phyloP scores from a whole-genome alignment of 2,888 invertebrate genomes.

The Myathropa florea region DNA sequence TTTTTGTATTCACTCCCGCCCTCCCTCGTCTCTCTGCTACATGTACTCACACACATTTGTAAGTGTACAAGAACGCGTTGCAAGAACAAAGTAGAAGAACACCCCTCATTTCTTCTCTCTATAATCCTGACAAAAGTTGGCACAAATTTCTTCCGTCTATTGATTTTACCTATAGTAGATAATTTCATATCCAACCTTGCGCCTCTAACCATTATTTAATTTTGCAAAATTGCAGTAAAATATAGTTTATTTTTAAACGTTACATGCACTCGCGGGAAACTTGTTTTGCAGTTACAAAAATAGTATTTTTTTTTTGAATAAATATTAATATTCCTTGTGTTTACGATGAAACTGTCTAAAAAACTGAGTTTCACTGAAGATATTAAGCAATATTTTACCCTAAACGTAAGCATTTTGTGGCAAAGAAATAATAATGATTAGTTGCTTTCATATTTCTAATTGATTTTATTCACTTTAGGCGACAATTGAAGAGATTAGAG shows the following conservation, averaged over 20 bases:
- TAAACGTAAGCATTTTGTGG: conserved; percentile 46
- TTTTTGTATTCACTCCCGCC: background rate
- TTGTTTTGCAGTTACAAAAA: background rate
- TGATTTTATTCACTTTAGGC: conserved; percentile 73
- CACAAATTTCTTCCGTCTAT: conserved; percentile 26
- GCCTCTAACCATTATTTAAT: conserved; percentile 12
- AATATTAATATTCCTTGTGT: background rate
- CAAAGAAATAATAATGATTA: background rate
- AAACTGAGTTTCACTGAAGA: conserved; percentile 31
- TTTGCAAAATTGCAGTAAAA: conserved; percentile 2
- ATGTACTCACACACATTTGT: background rate
- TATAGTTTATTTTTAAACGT: background rate
- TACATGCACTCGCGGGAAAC: background rate
- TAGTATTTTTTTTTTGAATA: background rate
- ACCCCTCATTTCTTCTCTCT: conserved; percentile 9
- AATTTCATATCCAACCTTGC: conserved; percentile 24
- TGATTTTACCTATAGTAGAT: conserved; percentile 55
- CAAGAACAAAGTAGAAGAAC: conserved; percentile 4
- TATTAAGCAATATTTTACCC: conserved; percentile 45
- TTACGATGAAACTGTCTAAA: conserved; percentile 53
- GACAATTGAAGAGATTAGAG: conserved; percentile 86
- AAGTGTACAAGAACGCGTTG: background rate
- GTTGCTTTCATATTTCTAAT: conserved; percentile 9
- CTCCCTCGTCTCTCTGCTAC: background rate
- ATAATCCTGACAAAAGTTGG: conserved; percentile 15